phyloP scores from a whole-genome alignment of 2,888 invertebrate species.

The Abrostola tripartita region DNA sequence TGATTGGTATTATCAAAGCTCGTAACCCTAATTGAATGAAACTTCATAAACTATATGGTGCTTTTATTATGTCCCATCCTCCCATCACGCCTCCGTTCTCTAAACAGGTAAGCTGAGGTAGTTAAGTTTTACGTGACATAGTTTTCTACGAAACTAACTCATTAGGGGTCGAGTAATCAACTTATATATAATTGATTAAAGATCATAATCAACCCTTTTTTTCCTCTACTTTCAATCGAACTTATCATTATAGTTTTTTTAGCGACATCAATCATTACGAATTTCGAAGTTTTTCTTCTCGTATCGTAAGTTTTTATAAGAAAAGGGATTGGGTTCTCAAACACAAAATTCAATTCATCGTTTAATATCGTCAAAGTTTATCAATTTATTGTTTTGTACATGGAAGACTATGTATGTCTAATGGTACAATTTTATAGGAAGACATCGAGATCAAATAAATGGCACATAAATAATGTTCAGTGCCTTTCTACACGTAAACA shows the following conservation, averaged over 20 bases:
- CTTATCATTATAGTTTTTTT: neutral
- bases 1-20: too few relatives aligned
- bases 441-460: constrained; percentile 84
- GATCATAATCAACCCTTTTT: too few relatives aligned
- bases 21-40: too few relatives aligned
- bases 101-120: too few relatives aligned
- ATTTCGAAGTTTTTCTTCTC: neutral
- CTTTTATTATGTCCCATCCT: too few relatives aligned
- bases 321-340: constrained; percentile 2
- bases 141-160: too few relatives aligned
- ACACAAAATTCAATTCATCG: constrained; percentile 30
- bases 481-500: constrained; percentile 39
- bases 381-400: constrained; percentile 37
- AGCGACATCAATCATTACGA: neutral
- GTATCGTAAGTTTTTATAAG: neutral
- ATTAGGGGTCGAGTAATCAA: too few relatives aligned
- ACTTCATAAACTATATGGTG: too few relatives aligned
- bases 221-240: too few relatives aligned
- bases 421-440: constrained; percentile 70
- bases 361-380: constrained; percentile 44
- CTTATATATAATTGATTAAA: too few relatives aligned
- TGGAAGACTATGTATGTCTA: constrained; percentile 49
- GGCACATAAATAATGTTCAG: constrained; percentile 72
- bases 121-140: too few relatives aligned
- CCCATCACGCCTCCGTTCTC: too few relatives aligned